Evolutionary conservation across 2,113 vertebrate species (phyloP), one percentile per base, ranked within the genome.

Genomic region (Vidua macroura): DNA sequence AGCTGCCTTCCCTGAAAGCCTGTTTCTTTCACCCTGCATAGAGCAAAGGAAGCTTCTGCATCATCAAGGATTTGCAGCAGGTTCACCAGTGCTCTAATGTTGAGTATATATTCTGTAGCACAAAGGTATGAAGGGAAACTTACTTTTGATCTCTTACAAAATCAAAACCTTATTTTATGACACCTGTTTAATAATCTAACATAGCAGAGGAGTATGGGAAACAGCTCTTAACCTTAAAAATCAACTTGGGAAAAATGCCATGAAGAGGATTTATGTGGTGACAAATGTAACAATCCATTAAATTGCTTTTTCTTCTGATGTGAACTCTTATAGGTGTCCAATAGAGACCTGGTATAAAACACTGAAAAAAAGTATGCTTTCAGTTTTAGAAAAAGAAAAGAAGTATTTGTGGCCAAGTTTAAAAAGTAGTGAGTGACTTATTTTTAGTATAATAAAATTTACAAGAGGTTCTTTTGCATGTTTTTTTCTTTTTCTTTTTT

Each of bases 151-250:
- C 60, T 67, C 41, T 67, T 68, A 49, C 13, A 74, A 83, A 96
- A 94, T 73, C 59, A 87, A 90, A 94, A 12, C 66, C 3, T 58
- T 60, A 49, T 88, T 95, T 95, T 89, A 89, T 91, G 74, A 48
- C 10, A 35, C n/a, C 73, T 89, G 58, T 91, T 89, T 95, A 91
- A 95, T 95, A 93, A 79, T 56, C 77, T 73, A 69, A 37, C 2
- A 0, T 84, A 85, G 84, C 62, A 80, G 67, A 82, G 86, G 46
- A 85, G 25, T 27, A 60, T 89, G 86, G 84, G 89, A 76, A 92
- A 76, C 33, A 76, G 58, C 62, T 86, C 88, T 93, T 95, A 91
- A 92, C 88, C 92, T 94, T 96, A 91, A 92, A 92, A 95, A 67
- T 60, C 66, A 84, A 5, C 80, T 41, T 88, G 74, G 70, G 72